Evolutionary conservation across 1,140 invertebrate species (phyloP).

Genomic region (Odontomachus brunneus): DNA sequence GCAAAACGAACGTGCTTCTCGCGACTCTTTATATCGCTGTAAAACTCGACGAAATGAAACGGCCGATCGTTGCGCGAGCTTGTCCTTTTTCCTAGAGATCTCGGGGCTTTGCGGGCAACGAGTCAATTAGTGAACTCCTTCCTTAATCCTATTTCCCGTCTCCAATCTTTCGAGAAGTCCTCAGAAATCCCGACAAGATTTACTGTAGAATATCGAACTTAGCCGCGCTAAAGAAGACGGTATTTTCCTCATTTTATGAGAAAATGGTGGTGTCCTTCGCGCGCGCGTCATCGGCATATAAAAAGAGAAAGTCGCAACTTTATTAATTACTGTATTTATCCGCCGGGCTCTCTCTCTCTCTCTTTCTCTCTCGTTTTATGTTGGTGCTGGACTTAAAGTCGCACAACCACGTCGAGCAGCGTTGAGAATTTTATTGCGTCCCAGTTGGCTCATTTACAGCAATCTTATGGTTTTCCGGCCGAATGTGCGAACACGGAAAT

Average conservation of each 20-base stretch:
- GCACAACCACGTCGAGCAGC: slow-evolving; percentile 13
- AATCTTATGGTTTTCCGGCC: slow-evolving; percentile 44
- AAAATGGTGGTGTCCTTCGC: neutral
- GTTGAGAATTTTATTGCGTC: slow-evolving; percentile 67
- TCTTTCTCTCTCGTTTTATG: neutral
- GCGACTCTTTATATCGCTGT: slow-evolving; percentile 30
- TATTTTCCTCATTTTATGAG: slow-evolving; percentile 20
- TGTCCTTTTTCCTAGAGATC: slow-evolving; percentile 11
- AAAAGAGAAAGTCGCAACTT: neutral
- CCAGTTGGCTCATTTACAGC: slow-evolving; percentile 53
- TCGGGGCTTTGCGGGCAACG: slow-evolving; percentile 41
- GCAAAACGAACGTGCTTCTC: slow-evolving; percentile 5
- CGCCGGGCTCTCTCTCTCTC: no score
- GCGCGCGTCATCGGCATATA: neutral
- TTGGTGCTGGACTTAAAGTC: slow-evolving; percentile 24
- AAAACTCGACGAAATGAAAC: slow-evolving; percentile 36
- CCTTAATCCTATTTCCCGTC: slow-evolving; percentile 54
- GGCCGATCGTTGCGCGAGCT: neutral
- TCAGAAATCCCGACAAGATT: slow-evolving; percentile 56
- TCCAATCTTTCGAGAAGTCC: slow-evolving; percentile 52
- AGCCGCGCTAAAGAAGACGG: slow-evolving; percentile 1
- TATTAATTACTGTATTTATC: slow-evolving; percentile 54
- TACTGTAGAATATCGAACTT: slow-evolving; percentile 48
- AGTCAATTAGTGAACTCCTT: slow-evolving; percentile 58
- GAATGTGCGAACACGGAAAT: slow-evolving; percentile 69